A percentile compares a stretch with the other conserved stretches of the same genome.
Conservation (phyloP, 64 coral and sea anemone genomes). For the Stichodactyla helianthus region DNA sequence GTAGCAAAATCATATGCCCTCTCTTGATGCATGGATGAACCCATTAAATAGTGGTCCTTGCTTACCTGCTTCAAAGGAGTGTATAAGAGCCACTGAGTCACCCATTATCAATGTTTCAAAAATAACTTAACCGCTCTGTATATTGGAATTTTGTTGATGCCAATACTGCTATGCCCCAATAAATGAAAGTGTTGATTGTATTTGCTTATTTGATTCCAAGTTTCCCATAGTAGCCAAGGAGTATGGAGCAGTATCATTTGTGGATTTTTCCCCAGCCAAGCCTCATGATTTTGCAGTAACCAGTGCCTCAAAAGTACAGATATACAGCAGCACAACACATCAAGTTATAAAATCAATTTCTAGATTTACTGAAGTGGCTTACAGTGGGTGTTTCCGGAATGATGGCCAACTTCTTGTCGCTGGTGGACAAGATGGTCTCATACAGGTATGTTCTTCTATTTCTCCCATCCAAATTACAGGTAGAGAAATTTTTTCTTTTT, state of each 20-base stretch:
- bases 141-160: too few relatives aligned
- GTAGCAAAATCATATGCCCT: too few relatives aligned
- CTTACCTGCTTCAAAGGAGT: too few relatives aligned
- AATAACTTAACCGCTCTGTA: too few relatives aligned
- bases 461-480: background rate
- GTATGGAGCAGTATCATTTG: slow-evolving; percentile 63
- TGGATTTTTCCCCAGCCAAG: slow-evolving; percentile 69
- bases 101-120: too few relatives aligned
- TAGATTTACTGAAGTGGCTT: slow-evolving; percentile 74
- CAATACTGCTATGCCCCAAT: too few relatives aligned
- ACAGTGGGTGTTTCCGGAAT: slow-evolving; percentile 68
- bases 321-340: slow-evolving; percentile 83
- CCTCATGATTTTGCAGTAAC: slow-evolving; percentile 88
- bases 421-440: slow-evolving; percentile 61
- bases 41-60: too few relatives aligned
- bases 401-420: slow-evolving; percentile 91
- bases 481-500: background rate
- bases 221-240: slow-evolving; percentile 88
- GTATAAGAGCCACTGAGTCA: too few relatives aligned
- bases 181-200: background rate
- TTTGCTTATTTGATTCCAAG: slow-evolving; percentile 21
- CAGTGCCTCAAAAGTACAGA: slow-evolving; percentile 66
- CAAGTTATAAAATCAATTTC: slow-evolving; percentile 85
- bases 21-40: too few relatives aligned
- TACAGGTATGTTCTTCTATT: slow-evolving; percentile 45